Evolutionary conservation across 2,797 vertebrate species (phyloP).

Genomic region (Acanthornis magna): DNA sequence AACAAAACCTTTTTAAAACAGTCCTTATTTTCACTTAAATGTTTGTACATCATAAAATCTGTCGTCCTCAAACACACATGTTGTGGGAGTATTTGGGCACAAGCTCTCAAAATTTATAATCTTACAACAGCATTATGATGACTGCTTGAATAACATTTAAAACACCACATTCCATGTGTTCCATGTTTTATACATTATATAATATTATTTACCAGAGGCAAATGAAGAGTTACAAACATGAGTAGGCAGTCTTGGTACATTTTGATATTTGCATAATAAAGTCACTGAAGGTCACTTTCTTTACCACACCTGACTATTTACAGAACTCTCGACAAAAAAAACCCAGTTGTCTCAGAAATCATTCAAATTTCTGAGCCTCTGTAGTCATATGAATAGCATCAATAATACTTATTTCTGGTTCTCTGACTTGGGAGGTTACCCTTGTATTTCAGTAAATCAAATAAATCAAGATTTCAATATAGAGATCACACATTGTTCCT

Average conservation of each 20-base stretch:
- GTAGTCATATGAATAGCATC: not conserved
- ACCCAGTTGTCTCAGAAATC: not conserved
- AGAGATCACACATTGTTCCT: not conserved
- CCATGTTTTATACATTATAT: not conserved
- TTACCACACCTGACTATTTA: not conserved
- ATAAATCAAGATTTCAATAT: not conserved
- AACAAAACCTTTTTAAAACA: not conserved
- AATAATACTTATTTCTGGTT: not conserved
- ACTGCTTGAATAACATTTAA: not conserved
- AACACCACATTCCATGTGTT: not conserved
- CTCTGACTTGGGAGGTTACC: not conserved
- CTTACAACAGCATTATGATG: not conserved
- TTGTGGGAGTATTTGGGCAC: slow-evolving; percentile 3
- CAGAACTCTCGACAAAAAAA: not conserved
- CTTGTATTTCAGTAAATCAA: not conserved
- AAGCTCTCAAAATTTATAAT: not conserved
- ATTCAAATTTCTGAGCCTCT: not conserved
- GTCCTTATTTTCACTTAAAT: slow-evolving; percentile 5
- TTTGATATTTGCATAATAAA: not conserved
- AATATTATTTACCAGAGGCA: not conserved
- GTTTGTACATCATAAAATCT: not conserved
- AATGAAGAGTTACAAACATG: not conserved
- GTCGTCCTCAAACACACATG: not conserved
- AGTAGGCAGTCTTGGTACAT: not conserved
- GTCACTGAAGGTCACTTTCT: not conserved